A percentile compares a stretch with the other conserved stretches of the same genome.
Conservation (phyloP, 2,888 invertebrate species). For the Tridacna crocea region DNA sequence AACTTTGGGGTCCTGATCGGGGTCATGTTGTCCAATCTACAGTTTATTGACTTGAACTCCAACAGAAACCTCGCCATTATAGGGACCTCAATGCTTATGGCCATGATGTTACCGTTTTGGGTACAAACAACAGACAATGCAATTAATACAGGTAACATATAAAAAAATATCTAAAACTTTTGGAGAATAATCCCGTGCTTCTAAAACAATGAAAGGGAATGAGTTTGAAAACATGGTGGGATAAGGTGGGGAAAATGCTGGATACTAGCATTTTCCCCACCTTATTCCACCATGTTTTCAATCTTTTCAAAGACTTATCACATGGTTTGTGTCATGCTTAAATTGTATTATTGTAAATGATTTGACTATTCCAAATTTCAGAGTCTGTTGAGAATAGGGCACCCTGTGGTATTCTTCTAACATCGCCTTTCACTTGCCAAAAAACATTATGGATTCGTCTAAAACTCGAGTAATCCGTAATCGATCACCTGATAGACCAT, state of each 20-base stretch:
- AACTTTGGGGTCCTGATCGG: conserved; percentile 73
- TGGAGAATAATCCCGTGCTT: not conserved
- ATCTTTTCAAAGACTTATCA: too few species aligned
- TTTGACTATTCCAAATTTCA: too few species aligned
- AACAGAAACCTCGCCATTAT: conserved; percentile 93
- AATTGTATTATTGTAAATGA: too few species aligned
- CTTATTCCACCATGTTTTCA: not conserved
- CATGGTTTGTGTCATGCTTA: too few species aligned
- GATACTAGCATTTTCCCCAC: not conserved
- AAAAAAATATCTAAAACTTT: not conserved
- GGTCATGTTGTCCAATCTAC: conserved; percentile 72
- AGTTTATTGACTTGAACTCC: conserved; percentile 89
- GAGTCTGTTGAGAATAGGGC: too few species aligned
- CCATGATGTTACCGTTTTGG: conserved; percentile 86
- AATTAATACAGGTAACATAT: conserved; percentile 60
- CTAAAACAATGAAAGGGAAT: not conserved
- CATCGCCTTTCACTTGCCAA: too few species aligned
- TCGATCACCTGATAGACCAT: too few species aligned
- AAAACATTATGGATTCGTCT: too few species aligned
- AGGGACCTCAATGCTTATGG: conserved; percentile 93
- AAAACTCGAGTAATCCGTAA: too few species aligned
- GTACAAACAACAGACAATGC: conserved; percentile 57
- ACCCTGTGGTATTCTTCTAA: too few species aligned
- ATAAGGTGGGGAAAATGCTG: not conserved
- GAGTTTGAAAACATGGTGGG: too few species aligned